These are phyloP conservation scores for Diorhabda sublineata DNA, from an alignment of 1,140 invertebrate genomes.

Conservation along the genomic window DNA sequence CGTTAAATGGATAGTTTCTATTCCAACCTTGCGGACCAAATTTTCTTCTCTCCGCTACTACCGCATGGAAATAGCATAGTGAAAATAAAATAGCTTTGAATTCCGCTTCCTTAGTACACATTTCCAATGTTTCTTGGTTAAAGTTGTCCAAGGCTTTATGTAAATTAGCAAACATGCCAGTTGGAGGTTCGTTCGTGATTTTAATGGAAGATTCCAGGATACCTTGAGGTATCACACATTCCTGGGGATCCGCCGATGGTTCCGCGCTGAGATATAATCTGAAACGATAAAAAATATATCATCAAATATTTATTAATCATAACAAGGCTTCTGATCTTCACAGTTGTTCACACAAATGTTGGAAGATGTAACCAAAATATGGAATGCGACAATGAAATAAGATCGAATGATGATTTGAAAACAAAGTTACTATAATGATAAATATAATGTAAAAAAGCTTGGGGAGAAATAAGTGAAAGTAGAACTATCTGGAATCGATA, in stretches of 20 bases:
- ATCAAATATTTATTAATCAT: too few species aligned
- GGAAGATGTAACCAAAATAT: too few species aligned
- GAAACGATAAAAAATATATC: slow-evolving; percentile 47
- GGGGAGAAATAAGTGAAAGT: too few species aligned
- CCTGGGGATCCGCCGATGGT: slow-evolving; percentile 51
- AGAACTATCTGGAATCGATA: too few species aligned
- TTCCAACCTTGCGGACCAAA: slow-evolving; percentile 97
- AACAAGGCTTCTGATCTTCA: too few species aligned
- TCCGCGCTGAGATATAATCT: slow-evolving; percentile 61
- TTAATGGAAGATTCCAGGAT: slow-evolving; percentile 92
- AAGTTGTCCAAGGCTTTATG: slow-evolving; percentile 94
- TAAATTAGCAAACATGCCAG: slow-evolving; percentile 89
- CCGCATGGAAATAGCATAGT: slow-evolving; percentile 94
- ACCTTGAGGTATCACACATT: slow-evolving; percentile 60
- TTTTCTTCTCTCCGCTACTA: slow-evolving; percentile 86
- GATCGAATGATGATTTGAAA: too few species aligned
- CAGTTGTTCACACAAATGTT: too few species aligned
- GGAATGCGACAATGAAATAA: too few species aligned
- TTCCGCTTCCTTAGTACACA: slow-evolving; percentile 89
- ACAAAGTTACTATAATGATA: too few species aligned
- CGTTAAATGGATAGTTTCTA: slow-evolving; percentile 70
- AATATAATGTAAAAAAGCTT: too few species aligned
- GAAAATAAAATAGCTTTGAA: slow-evolving; percentile 91
- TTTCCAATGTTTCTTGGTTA: slow-evolving; percentile 86
- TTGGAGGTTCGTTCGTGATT: slow-evolving; percentile 94